A percentile compares a stretch with the other conserved stretches of the same genome.
phyloP scores from a whole-genome alignment of 2,797 vertebrate genomes.

The Poliocrania exsul region DNA sequence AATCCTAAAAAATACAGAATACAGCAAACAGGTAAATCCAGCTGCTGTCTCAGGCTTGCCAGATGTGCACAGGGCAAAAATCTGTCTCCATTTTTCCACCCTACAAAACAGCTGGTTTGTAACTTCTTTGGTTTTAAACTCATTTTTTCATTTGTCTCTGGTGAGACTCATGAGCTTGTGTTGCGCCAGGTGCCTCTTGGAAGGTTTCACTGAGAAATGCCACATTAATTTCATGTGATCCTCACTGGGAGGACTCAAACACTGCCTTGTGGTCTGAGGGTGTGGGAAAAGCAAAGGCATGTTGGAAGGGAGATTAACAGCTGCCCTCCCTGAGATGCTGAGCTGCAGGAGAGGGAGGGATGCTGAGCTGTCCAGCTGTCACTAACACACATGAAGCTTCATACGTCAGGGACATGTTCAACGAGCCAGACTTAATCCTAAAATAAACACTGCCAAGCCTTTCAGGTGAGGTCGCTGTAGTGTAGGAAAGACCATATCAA shows the following conservation, averaged over 20 bases:
- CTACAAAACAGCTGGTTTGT: not conserved
- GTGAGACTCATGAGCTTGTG: not conserved
- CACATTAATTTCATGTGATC: not conserved
- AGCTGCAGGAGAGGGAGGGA: not conserved
- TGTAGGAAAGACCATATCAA: not conserved
- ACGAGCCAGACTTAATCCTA: not conserved
- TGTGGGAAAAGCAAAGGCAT: not conserved
- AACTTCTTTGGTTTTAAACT: not conserved
- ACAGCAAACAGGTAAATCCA: not conserved
- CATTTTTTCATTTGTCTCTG: not conserved
- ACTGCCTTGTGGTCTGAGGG: not conserved
- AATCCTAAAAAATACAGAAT: not conserved
- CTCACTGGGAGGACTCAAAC: not conserved
- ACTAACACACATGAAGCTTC: not conserved
- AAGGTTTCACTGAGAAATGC: not conserved
- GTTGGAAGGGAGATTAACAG: not conserved
- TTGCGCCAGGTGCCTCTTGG: not conserved
- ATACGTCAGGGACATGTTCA: not conserved
- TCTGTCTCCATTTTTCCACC: fast-evolving
- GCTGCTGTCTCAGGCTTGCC: not conserved
- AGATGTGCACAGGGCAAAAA: fast-evolving
- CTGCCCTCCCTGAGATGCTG: not conserved
- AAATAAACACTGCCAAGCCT: not conserved
- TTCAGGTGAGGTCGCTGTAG: not conserved
- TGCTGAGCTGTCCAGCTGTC: not conserved